Evolutionary conservation across 2,113 vertebrate genomes (phyloP).

Genomic region (Strix uralensis): DNA sequence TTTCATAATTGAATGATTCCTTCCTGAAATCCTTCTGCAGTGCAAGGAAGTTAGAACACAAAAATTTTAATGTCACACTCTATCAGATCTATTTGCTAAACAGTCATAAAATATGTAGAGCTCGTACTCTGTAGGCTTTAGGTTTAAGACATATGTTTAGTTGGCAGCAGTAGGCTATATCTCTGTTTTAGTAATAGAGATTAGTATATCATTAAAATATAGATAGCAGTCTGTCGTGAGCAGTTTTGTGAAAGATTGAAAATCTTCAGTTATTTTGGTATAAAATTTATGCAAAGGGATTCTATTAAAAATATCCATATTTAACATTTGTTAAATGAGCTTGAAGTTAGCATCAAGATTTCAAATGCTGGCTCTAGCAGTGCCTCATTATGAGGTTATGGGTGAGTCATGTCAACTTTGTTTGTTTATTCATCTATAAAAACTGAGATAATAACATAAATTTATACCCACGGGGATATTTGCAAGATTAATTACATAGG

Average conservation of each 20-base stretch:
- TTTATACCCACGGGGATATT: background rate
- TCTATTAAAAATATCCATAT: background rate
- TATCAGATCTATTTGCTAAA: background rate
- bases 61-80: background rate
- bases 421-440: background rate
- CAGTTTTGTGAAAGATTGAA: background rate
- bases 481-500: background rate
- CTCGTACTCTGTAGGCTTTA: background rate
- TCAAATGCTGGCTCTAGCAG: background rate
- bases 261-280: background rate
- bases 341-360: background rate
- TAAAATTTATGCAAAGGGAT: background rate
- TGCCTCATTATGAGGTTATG: background rate
- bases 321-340: background rate
- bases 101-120: background rate
- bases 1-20: background rate
- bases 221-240: background rate
- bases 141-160: background rate
- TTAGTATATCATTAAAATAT: background rate
- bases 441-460: background rate
- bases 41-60: background rate
- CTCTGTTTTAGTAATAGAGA: background rate
- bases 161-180: fast-evolving
- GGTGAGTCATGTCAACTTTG: background rate
- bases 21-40: background rate